Conservation (phyloP, 2,797 vertebrate species). For the Prunella strophiata region DNA sequence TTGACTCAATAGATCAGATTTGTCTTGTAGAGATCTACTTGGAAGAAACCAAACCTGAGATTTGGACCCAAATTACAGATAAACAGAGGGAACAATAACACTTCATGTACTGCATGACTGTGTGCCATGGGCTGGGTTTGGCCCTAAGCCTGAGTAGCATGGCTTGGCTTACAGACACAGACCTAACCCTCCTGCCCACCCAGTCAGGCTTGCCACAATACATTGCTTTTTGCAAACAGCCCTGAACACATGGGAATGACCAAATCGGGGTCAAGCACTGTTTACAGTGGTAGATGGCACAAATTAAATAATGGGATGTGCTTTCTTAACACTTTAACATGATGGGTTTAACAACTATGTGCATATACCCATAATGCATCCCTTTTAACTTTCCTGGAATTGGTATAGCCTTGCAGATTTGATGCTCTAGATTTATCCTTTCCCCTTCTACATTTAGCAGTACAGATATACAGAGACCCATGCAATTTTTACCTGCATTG, state of each 20-base stretch:
- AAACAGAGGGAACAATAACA: neutral
- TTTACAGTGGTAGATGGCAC: neutral
- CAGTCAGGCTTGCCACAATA: neutral
- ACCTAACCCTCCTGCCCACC: neutral
- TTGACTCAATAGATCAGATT: neutral
- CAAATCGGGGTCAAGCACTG: fast-evolving
- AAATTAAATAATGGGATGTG: neutral
- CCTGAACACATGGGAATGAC: neutral
- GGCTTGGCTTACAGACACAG: neutral
- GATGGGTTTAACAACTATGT: neutral
- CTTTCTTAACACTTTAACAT: neutral
- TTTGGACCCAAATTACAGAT: neutral
- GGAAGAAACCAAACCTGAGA: neutral
- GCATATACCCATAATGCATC: neutral
- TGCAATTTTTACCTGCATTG: neutral
- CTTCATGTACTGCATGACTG: neutral
- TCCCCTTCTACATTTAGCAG: neutral
- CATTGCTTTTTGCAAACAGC: neutral
- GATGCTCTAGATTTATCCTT: neutral
- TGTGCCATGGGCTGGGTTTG: neutral
- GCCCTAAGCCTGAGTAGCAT: neutral
- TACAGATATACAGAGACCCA: neutral
- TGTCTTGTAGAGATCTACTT: neutral
- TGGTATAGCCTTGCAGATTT: neutral
- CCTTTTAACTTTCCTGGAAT: neutral